Base-by-base conservation (phyloP, 1,140 invertebrate species). In the Microplitis demolitor region DNA sequence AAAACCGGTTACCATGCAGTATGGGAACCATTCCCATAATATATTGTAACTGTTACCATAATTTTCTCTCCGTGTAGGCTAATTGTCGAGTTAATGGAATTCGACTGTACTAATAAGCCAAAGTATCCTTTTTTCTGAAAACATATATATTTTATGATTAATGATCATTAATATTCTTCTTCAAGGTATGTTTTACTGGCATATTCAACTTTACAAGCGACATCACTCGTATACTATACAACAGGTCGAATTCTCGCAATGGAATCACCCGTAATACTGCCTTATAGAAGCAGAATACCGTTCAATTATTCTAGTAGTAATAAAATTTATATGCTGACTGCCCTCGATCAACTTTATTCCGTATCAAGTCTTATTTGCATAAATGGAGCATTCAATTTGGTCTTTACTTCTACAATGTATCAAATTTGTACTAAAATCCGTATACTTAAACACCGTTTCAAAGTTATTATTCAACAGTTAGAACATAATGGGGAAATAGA, bases 401-500 rank as follows among this genome's bases (percentile, higher is more conserved):
- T 62, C 4, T 62, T 62, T n/a, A 31, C 60, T 13, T n/a, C 31
- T 4, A n/a, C 34, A 3, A 35, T 62, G 60, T 5, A 35, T 37
- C 60, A 62, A 62, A 62, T 62, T 62, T 62, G 60, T 35, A 34
- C 60, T 6, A 62, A 62, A 62, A 62, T 62, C 8, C 33, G 35
- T 4, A 62, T 62, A 13, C 60, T 62, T 3, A 35, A 31, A 35
- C 60, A 35, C 35, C 60, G 60, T 35, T 62, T 62, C 31, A 31
- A 62, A 62, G 5, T 62, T 11, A 37, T 31, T 35, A 13, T 62
- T 5, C n/a, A 13, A 3, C 9, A 31, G 4, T 14, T 62, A 14
- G 13, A 9, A 2, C 3, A 62, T 35, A 37, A 35, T 45, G 8
- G 6, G 34, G 8, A 16, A 24, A 62, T 0, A n/a, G 9, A 62